Evolutionary conservation across 1,140 invertebrate species (phyloP).

Genomic region (Paraescarpia echinospica): DNA sequence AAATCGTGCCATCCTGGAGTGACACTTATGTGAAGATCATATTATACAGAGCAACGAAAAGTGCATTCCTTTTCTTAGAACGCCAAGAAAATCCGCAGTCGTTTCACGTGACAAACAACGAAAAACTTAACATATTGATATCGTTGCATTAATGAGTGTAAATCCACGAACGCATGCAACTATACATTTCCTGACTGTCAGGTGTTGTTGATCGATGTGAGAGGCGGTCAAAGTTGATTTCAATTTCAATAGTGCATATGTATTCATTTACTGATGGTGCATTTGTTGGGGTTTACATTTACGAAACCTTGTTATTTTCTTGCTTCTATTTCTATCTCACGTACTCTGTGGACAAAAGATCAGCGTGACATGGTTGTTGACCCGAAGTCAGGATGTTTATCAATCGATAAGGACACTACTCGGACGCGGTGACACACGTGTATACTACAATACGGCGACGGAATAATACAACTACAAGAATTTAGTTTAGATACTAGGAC

Average conservation of each 20-base stretch:
- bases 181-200: background rate
- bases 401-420: background rate
- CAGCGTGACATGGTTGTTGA: background rate
- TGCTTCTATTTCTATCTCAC: background rate
- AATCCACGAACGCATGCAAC: background rate
- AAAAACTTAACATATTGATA: background rate
- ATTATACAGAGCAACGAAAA: background rate
- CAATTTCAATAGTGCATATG: too few relatives aligned
- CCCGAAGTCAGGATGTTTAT: background rate
- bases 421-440: background rate
- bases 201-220: background rate
- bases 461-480: background rate
- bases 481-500: background rate
- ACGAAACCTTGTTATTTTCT: background rate
- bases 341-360: background rate
- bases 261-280: background rate
- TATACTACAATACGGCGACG: background rate
- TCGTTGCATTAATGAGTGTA: background rate
- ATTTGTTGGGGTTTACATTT: background rate
- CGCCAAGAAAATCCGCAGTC: background rate
- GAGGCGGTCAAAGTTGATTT: background rate
- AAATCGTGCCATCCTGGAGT: background rate
- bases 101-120: background rate
- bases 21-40: background rate
- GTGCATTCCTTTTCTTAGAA: background rate